Conservation (phyloP, 2,797 vertebrate genomes). For the Chrysolophus pictus region DNA sequence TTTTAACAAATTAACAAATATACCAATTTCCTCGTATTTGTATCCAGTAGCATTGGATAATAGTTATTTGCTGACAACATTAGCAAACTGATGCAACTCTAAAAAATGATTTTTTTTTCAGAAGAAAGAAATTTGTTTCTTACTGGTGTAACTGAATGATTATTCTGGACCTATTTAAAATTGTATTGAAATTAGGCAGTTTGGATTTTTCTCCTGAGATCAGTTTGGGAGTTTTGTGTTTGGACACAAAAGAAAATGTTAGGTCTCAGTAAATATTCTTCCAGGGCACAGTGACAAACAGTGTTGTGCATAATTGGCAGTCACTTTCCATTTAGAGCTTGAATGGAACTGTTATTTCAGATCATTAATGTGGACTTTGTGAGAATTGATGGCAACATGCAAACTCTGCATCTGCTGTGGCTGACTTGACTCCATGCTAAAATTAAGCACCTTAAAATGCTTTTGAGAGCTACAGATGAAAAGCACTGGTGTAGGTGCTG, state of each 20-base stretch:
- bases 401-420: neutral
- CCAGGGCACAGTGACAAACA: neutral
- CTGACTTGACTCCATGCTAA: neutral
- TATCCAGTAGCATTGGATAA: neutral
- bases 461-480: slow-evolving; percentile 1
- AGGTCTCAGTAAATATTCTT: neutral
- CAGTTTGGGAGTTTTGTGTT: neutral
- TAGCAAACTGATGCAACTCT: neutral
- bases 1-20: neutral
- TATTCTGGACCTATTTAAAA: neutral
- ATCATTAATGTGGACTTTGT: neutral
- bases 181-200: neutral
- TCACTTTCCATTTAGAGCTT: neutral
- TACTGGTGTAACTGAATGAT: neutral
- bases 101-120: neutral
- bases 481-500: neutral
- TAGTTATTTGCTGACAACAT: neutral
- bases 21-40: neutral
- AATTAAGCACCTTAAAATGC: neutral
- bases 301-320: neutral
- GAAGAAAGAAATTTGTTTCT: neutral
- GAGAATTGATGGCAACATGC: neutral
- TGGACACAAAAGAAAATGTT: neutral
- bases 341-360: neutral
- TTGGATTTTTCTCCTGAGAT: neutral